Base-by-base conservation (phyloP, 2,797 vertebrate species). In the Lutjanus campechanus region DNA sequence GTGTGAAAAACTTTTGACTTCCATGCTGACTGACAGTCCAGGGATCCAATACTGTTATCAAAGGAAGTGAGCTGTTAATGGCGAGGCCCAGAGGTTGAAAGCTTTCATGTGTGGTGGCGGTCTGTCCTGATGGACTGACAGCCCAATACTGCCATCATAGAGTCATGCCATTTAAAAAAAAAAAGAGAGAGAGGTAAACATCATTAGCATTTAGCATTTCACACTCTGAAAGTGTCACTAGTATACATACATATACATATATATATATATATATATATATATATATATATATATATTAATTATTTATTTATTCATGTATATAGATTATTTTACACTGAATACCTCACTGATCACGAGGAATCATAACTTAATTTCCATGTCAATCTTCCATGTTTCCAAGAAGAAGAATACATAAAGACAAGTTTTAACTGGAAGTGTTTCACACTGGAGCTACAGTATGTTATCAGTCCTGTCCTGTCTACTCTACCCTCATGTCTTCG, bases 41-140 rank as follows among this genome's bases (percentile, higher is more conserved):
- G 13, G 29, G 68, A 69, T 36, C 53, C 36, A 19, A 50, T 56
- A 13, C 20, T 61, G 81, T 72, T 91, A 86, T 91, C 89, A 80
- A 85, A 89, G 85, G 91, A 92, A 92, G 88, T 79, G 71, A 68
- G 67, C 76, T 63, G 65, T 88, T 76, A 86, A 81, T 69, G 62
- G 65, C 1, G 17, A 76, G 75, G 85, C 79, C 83, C 75, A 7
- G 82, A 81, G 85, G 65, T 91, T 54, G 79, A 89, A 91, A 70
- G 81, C 74, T 88, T 91, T 92, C 71, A 84, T 84, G 77, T 82
- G 81, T 58, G 54, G 82, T 60, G 29, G 29, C 29, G 29, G 76
- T 78, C 51, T 20, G 72, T 85, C 69, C 77, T 2, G 10, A 1
- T 12, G 11, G 15, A 69, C 25, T 25, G 25, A 25, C 25, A 25